phyloP scores from a whole-genome alignment of 1,140 invertebrate genomes.

The Drosophila carrolli region DNA sequence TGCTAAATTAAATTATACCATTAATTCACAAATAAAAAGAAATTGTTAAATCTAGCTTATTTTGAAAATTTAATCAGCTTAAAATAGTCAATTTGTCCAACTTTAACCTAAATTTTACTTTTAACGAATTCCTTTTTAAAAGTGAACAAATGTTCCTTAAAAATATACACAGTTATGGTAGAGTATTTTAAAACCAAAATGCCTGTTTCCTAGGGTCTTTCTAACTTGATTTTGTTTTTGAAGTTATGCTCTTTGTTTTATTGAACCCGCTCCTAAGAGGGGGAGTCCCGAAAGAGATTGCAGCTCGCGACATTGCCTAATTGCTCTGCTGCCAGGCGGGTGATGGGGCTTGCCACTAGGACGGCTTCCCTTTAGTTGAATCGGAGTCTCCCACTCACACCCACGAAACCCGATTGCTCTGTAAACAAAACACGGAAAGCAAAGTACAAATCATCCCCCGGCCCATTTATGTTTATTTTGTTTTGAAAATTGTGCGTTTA shows the following conservation, averaged over 20 bases:
- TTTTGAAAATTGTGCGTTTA: conserved; percentile 82
- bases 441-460: conserved; percentile 62
- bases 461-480: conserved; percentile 80
- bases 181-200: conserved; percentile 12
- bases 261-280: conserved; percentile 23
- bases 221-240: conserved; percentile 53
- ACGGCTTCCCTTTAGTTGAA: conserved; percentile 25
- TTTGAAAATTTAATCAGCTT: too few relatives aligned
- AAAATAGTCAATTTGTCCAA: too few relatives aligned
- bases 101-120: too few relatives aligned
- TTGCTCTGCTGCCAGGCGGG: conserved; percentile 37
- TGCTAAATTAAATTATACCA: neutral
- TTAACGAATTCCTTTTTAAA: too few relatives aligned
- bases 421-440: conserved; percentile 67
- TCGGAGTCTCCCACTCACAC: conserved; percentile 31
- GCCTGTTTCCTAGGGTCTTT: neutral
- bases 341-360: conserved; percentile 10
- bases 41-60: too few relatives aligned
- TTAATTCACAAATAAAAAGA: too few relatives aligned
- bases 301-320: conserved; percentile 70
- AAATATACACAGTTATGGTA: neutral
- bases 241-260: conserved; percentile 75
- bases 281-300: conserved; percentile 22
- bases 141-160: too few relatives aligned
- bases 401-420: conserved; percentile 12